Evolutionary conservation across 2,888 invertebrate species (phyloP).

Genomic region (Phyllotreta cruciferae): DNA sequence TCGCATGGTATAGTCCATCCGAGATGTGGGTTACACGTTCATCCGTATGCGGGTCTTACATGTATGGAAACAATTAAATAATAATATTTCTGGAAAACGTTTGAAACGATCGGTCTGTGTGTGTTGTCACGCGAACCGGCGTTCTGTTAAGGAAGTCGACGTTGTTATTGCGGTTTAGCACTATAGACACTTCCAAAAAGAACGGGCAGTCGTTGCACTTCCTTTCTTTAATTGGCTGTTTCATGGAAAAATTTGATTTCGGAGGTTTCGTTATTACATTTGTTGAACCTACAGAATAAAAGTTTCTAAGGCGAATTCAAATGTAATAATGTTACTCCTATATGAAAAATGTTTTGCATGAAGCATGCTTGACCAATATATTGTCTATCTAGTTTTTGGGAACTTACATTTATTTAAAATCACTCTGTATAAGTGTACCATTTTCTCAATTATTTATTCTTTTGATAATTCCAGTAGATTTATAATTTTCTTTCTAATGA

Average conservation of each 20-base stretch:
- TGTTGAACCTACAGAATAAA: no score
- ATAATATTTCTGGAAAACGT: slow-evolving; percentile 37
- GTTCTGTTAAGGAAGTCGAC: slow-evolving; percentile 20
- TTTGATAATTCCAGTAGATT: no score
- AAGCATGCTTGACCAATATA: no score
- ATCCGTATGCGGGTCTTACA: slow-evolving; percentile 40
- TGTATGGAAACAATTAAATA: slow-evolving; percentile 41
- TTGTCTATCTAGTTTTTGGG: no score
- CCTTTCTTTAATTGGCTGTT: slow-evolving; percentile 7
- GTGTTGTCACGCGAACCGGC: slow-evolving; percentile 32
- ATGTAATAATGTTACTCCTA: no score
- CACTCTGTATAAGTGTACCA: no score
- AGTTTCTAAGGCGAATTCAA: no score
- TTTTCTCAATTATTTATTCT: no score
- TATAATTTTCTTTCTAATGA: no score
- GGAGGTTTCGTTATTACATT: no score
- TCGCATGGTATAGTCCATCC: slow-evolving; percentile 36
- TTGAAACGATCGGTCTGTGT: slow-evolving; percentile 28
- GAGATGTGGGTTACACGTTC: slow-evolving; percentile 37
- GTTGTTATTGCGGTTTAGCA: slow-evolving; percentile 16
- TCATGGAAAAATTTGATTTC: background rate
- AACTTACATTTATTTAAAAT: no score
- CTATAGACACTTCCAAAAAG: slow-evolving; percentile 8
- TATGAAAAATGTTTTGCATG: no score
- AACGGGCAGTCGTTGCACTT: slow-evolving; percentile 7